Evolutionary conservation across 2,797 vertebrate species (phyloP), one percentile per base, ranked within the genome.

Genomic region (Lagodon rhomboides): DNA sequence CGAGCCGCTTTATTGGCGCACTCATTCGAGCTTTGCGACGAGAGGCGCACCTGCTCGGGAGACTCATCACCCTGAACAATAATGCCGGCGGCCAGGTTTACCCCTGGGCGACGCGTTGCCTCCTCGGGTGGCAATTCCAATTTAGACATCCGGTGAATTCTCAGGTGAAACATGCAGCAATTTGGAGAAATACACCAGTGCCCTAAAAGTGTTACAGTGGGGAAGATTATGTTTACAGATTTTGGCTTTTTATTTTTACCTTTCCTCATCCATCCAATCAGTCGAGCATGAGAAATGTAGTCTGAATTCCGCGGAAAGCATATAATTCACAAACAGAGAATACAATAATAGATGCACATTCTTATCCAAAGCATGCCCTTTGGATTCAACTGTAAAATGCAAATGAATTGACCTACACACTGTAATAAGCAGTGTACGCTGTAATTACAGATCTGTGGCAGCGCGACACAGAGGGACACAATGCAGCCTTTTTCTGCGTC

Each of bases 381-480:
- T 55, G 25, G 72, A 72, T 74, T 13, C 18, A 70, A 59, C 74
- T 65, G 55, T 2, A 61, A 77, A 77, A 80, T 75, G 63, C 51
- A 85, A 73, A 79, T 79, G 20, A 77, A 66, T 30, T 83, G 70
- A 83, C 85, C 81, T 59, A 49, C 38, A 67, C 75, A 12, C 27
- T 65, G 58, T 68, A 78, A 83, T 83, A 85, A 85, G 74, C 80
- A 82, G 56, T 62, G 58, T 46, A 43, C 3, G 38, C 46, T 85
- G 74, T 90, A 91, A 91, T 90, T 89, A 85, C 80, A 90, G 73
- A 92, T 90, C 77, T 92, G 67, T 86, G 87, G 63, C 89, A 85
- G 72, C 85, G 43, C 85, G 85, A 77, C 84, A 74, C 84, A 85
- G 63, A 67, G 63, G 73, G 56, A 85, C 77, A 77, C 68, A 82